Base-by-base conservation (phyloP, 2,113 vertebrate species). In the Neodon shergylaensis region DNA sequence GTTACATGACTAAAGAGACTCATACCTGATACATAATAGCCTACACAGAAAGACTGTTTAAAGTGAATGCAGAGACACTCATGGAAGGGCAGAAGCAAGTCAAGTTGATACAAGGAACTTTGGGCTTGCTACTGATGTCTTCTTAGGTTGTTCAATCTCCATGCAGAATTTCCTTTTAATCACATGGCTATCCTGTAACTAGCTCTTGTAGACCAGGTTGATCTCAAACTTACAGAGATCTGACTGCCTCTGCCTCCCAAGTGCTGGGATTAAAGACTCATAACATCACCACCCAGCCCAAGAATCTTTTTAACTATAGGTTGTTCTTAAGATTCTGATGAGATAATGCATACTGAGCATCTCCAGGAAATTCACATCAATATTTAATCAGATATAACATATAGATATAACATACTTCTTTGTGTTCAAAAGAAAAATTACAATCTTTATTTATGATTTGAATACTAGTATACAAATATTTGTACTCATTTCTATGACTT, bases 341-440 rank as follows among this genome's bases (percentile, higher is more conserved):
- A 85, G 68, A 22, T 95, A 77, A 92, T 63, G 1, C 42, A 4
- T 39, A 54, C 14, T 82, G 31, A 42, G 7, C 28, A 47, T 52
- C 17, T 78, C 31, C 24, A 66, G 9, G 5, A 65, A 73, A 63
- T 76, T 87, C 95, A 39, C 22, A 94, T n/a, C 6, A 28, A 58
- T 44, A 89, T 87, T 95, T 79, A 19, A 33, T 54, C 52, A 54
- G 14, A 54, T 54, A 54, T 17, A 54, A 54, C 52, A 54, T 16
- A 54, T 54, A 54, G 16, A 84, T 47, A 77, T 85, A 14, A 84
- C 58, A 88, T 3, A 87, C 76, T 7, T 4, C 14, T 52, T 82
- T 96, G 28, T 81, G 93, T 95, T 92, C n/a, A 83, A 9, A 92
- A 82, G 17, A 76, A 8, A 61, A 39, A 97, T 91, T 74, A 77